phyloP scores from a whole-genome alignment of 2,113 vertebrate species.

The Eurystomus gularis region DNA sequence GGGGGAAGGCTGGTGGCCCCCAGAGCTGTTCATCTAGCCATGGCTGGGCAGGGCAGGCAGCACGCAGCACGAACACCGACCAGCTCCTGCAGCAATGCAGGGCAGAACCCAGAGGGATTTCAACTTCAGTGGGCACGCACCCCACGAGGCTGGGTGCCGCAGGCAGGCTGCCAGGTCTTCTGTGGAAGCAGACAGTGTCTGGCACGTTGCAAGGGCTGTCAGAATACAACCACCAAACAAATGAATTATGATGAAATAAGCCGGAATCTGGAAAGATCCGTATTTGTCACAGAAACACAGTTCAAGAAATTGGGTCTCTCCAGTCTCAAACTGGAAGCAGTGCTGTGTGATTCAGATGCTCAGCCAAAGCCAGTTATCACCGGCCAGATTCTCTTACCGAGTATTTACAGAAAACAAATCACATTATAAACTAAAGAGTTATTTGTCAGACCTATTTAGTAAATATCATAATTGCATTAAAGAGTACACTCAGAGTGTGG shows the following conservation, averaged over 20 bases:
- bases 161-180: background rate
- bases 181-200: background rate
- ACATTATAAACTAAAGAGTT: background rate
- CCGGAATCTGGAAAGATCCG: background rate
- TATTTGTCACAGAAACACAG: background rate
- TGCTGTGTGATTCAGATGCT: background rate
- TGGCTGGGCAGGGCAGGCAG: background rate
- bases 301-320: background rate
- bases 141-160: background rate
- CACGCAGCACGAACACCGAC: background rate
- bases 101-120: background rate
- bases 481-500: background rate
- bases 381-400: background rate
- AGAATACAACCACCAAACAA: background rate
- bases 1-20: background rate
- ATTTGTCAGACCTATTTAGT: constrained; percentile 21
- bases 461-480: constrained; percentile 21
- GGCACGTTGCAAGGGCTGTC: background rate
- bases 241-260: background rate
- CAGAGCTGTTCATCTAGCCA: background rate
- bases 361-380: background rate
- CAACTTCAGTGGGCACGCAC: no score
- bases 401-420: constrained; percentile 40
- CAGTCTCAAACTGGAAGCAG: background rate
- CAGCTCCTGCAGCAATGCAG: rapidly evolving